Evolutionary conservation across 2,888 invertebrate species (phyloP).

Genomic region (Trissoscelio sp.): DNA sequence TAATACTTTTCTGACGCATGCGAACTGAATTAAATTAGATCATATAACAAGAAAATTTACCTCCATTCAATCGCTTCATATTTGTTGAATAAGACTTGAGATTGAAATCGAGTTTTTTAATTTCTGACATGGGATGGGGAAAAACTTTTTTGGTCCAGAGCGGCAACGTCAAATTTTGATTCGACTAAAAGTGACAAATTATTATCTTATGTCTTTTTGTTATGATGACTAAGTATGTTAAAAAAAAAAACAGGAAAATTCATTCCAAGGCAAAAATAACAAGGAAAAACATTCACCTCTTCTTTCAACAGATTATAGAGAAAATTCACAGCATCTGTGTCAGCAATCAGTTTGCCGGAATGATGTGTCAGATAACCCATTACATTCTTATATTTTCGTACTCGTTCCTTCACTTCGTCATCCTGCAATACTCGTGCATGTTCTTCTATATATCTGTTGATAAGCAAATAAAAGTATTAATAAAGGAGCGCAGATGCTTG

Average conservation of each 20-base stretch:
- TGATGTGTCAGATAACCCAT: conserved; percentile 82
- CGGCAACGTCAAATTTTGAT: conserved; percentile 82
- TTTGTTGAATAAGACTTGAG: conserved; percentile 79
- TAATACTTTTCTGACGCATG: not conserved
- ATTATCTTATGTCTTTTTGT: not conserved
- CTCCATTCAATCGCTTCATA: conserved; percentile 82
- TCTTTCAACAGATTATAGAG: conserved; percentile 82
- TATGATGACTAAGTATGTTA: not conserved
- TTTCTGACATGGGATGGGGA: conserved; percentile 80
- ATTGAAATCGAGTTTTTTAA: conserved; percentile 82
- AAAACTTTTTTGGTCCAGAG: conserved; percentile 82
- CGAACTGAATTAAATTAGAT: not conserved
- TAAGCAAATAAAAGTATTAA: conserved; percentile 56
- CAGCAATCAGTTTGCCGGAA: conserved; percentile 79
- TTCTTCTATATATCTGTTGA: conserved; percentile 77
- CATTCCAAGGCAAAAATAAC: not conserved
- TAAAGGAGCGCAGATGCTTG: conserved; percentile 8
- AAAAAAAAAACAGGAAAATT: conserved; percentile 4
- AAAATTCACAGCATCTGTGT: conserved; percentile 78
- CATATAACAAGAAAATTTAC: conserved; percentile 73
- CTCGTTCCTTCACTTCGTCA: conserved; percentile 75
- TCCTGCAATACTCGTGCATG: conserved; percentile 72
- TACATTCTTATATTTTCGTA: conserved; percentile 80
- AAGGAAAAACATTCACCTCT: conserved; percentile 76
- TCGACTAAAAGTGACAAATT: conserved; percentile 70